Evolutionary conservation across 2,113 vertebrate genomes (phyloP).

Genomic region (Girardinichthys multiradiatus): DNA sequence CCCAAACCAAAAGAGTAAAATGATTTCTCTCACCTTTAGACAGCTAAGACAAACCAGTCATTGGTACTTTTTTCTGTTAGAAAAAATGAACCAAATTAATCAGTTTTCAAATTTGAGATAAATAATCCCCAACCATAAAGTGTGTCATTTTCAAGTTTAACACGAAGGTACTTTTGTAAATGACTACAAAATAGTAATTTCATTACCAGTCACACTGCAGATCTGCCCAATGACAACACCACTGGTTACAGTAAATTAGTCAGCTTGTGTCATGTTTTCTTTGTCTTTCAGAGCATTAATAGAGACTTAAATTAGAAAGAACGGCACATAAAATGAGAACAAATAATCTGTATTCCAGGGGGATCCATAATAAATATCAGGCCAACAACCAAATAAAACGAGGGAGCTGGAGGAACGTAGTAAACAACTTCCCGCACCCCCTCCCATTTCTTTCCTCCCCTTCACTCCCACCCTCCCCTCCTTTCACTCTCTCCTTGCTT

Average conservation of each 20-base stretch:
- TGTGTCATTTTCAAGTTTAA: constrained; percentile 15
- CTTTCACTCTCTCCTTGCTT: constrained; percentile 69
- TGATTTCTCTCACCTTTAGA: constrained; percentile 34
- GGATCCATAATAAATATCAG: constrained; percentile 48
- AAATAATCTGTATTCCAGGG: not conserved
- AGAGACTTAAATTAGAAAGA: not conserved
- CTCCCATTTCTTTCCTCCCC: constrained; percentile 63
- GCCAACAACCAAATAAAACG: constrained; percentile 37
- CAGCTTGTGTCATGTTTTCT: constrained; percentile 13
- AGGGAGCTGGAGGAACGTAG: constrained; percentile 63
- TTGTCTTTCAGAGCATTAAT: constrained; percentile 13
- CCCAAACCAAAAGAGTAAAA: constrained; percentile 45
- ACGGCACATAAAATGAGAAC: not conserved
- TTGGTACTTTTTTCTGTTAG: constrained; percentile 28
- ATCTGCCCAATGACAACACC: constrained; percentile 8
- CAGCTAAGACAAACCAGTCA: constrained; percentile 33
- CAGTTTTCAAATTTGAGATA: constrained; percentile 20
- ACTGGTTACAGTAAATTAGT: constrained; percentile 25
- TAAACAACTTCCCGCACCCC: constrained; percentile 75
- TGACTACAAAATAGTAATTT: constrained; percentile 16
- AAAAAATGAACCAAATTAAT: constrained; percentile 24
- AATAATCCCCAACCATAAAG: constrained; percentile 11
- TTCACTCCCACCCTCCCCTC: constrained; percentile 51
- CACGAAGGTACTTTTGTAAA: constrained; percentile 17
- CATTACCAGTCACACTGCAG: constrained; percentile 28